Percentiles rank a stretch among this genome's conserved stretches.
phyloP scores from a whole-genome alignment of 2,113 vertebrate species.

The Hassar affinis region DNA sequence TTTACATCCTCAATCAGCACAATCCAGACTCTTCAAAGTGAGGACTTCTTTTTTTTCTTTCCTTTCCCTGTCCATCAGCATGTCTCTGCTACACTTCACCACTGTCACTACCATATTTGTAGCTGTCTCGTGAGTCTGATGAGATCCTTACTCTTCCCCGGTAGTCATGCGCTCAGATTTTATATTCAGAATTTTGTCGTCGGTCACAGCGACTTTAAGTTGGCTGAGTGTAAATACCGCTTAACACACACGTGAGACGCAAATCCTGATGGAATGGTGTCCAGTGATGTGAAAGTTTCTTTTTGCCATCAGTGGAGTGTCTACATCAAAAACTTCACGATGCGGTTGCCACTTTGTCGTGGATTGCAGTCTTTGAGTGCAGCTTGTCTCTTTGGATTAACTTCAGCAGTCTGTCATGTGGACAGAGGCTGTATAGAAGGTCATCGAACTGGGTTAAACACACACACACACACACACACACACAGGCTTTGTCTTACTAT shows the following conservation, averaged over 20 bases:
- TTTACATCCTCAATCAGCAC: background rate
- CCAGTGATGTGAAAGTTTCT: background rate
- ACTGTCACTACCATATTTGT: too few relatives aligned
- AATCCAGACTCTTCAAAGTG: background rate
- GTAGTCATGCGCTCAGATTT: background rate
- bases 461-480: constrained; percentile 13
- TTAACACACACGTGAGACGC: background rate
- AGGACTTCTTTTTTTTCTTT: too few relatives aligned
- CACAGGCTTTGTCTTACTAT: background rate
- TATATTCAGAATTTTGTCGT: background rate
- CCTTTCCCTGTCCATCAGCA: background rate
- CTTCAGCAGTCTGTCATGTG: constrained; percentile 33
- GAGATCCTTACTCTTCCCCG: background rate
- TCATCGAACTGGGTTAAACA: constrained; percentile 30
- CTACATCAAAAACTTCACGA: background rate
- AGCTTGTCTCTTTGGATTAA: constrained; percentile 42
- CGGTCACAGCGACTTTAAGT: background rate
- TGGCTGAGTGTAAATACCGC: too few relatives aligned
- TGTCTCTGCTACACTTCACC: background rate
- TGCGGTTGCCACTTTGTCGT: background rate
- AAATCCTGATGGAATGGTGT: background rate
- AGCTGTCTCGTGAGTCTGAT: background rate
- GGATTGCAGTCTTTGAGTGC: constrained; percentile 4
- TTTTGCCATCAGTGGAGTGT: background rate
- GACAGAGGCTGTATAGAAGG: constrained; percentile 33